Evolutionary conservation across 2,113 vertebrate species (phyloP).

Genomic region (Malurus alboscapulatus): DNA sequence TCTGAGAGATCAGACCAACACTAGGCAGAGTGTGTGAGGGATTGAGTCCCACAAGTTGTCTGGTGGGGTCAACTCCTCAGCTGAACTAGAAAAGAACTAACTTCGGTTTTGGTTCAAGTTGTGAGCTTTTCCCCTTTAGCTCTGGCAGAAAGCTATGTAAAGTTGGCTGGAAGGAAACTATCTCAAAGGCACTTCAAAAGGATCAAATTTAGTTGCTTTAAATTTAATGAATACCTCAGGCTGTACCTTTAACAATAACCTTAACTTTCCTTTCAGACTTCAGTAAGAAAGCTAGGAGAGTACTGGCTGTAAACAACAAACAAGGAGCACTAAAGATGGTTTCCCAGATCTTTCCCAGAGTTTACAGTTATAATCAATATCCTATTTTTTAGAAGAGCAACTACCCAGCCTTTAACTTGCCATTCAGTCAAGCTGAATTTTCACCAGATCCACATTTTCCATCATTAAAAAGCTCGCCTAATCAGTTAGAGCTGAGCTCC

Average conservation of each 20-base stretch:
- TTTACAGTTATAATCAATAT: neutral
- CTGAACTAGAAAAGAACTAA: neutral
- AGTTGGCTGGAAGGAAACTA: constrained; percentile 14
- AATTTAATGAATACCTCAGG: neutral
- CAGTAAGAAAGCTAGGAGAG: neutral
- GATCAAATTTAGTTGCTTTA: neutral
- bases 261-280: neutral
- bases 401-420: neutral
- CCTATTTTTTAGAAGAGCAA: neutral
- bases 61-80: neutral
- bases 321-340: neutral
- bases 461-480: neutral
- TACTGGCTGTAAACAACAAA: neutral
- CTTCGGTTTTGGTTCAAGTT: neutral
- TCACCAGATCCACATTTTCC: neutral
- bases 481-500: neutral
- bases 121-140: neutral
- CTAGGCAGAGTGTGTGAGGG: neutral
- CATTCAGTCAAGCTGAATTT: neutral
- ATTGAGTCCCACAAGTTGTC: neutral
- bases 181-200: constrained; percentile 59
- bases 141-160: constrained; percentile 15
- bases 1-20: neutral
- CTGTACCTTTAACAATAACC: neutral
- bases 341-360: neutral